Conservation (phyloP, 2,113 vertebrate genomes). For the Regulus satrapa region DNA sequence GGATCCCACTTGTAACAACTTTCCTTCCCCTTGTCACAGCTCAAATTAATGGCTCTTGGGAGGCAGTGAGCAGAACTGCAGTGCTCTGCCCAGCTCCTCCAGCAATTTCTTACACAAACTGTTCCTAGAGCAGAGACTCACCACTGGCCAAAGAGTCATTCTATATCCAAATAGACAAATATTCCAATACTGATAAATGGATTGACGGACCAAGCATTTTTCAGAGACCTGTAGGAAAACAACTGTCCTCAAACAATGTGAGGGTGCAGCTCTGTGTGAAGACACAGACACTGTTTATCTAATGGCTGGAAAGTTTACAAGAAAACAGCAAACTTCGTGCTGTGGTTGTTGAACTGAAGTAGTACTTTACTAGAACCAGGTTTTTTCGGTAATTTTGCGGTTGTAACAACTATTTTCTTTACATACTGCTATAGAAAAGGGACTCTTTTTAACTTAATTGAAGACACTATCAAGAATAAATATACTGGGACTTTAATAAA, state of each 20-base stretch:
- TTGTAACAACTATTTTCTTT: conserved; percentile 77
- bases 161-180: fast-evolving
- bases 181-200: not conserved
- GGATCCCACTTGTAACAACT: conserved; percentile 52
- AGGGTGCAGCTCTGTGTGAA: not conserved
- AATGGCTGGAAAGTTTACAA: conserved; percentile 71
- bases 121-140: not conserved
- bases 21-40: conserved; percentile 36
- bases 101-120: not conserved
- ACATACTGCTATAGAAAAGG: conserved; percentile 72
- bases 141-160: not conserved
- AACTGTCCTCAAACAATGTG: not conserved
- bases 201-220: not conserved
- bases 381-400: conserved; percentile 74
- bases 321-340: conserved; percentile 72
- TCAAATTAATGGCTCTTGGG: not conserved
- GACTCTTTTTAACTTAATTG: conserved; percentile 75
- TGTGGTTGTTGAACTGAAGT: conserved; percentile 73
- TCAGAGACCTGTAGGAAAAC: not conserved
- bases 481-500: conserved; percentile 75
- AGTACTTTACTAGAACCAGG: conserved; percentile 76
- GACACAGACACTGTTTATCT: conserved; percentile 68
- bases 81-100: not conserved
- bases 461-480: conserved; percentile 79
- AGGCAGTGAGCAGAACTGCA: not conserved